Evolutionary conservation across 2,113 vertebrate genomes (phyloP).

Genomic region (Plecotus auritus): DNA sequence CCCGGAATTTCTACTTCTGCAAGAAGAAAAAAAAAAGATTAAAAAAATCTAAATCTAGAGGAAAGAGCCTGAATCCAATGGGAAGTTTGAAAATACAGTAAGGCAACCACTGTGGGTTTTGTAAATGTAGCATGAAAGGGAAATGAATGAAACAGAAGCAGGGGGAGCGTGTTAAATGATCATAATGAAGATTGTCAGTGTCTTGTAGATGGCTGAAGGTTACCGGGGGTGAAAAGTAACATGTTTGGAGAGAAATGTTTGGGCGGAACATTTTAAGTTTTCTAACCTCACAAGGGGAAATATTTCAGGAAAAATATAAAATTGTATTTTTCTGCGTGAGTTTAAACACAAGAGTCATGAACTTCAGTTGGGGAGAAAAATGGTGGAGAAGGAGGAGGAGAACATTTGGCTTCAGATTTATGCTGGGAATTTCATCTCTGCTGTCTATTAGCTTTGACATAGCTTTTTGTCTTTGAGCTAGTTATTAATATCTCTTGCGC

Average conservation of each 20-base stretch:
- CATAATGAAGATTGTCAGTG: background rate
- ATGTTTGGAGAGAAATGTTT: background rate
- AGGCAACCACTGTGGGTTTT: background rate
- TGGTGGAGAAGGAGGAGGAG: background rate
- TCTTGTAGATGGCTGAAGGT: background rate
- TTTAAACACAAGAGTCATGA: background rate
- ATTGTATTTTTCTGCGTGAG: background rate
- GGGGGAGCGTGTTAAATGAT: background rate
- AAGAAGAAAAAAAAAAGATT: background rate
- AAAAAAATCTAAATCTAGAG: background rate
- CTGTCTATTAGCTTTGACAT: background rate
- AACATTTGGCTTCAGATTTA: background rate
- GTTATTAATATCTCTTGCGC: background rate
- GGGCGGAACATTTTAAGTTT: background rate
- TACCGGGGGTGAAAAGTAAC: background rate
- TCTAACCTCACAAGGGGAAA: background rate
- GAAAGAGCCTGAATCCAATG: background rate
- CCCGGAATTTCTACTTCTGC: background rate
- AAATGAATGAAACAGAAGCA: background rate
- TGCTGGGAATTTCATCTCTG: background rate
- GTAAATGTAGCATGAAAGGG: background rate
- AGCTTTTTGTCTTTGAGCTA: background rate
- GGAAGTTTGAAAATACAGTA: background rate
- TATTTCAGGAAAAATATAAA: background rate
- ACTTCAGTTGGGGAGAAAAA: background rate